Conservation (phyloP, 2,888 invertebrate genomes). For the Dynastes hyllus region DNA sequence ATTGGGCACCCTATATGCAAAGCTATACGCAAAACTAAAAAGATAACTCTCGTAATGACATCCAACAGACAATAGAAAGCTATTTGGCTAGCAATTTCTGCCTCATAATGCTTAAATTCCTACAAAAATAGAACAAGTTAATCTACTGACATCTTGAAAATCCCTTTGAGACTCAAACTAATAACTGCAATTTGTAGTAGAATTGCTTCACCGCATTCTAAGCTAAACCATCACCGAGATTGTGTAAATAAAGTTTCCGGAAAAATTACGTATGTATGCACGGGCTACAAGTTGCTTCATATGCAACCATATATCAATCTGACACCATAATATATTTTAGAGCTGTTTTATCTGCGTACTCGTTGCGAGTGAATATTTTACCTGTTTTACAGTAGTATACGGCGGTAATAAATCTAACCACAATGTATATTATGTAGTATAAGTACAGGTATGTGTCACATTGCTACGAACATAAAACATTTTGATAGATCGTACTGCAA, state of each 20-base stretch:
- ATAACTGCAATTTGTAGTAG: too few relatives aligned
- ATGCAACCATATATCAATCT: neutral
- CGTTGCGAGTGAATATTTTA: neutral
- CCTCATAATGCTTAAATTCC: too few relatives aligned
- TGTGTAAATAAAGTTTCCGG: slow-evolving; percentile 4
- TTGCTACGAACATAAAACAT: neutral
- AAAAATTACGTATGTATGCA: slow-evolving; percentile 10
- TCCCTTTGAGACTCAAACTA: too few relatives aligned
- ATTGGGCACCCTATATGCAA: too few relatives aligned
- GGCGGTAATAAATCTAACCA: neutral
- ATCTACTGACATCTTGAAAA: too few relatives aligned
- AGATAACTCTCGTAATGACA: too few relatives aligned
- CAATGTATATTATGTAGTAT: neutral
- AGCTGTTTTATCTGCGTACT: neutral
- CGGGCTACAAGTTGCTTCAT: neutral
- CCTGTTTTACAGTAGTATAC: neutral
- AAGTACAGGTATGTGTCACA: slow-evolving; percentile 1
- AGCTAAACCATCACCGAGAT: too few relatives aligned
- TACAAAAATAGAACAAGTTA: too few relatives aligned
- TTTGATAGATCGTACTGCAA: neutral
- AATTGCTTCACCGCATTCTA: too few relatives aligned
- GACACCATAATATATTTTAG: slow-evolving; percentile 2
- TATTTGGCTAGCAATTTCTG: too few relatives aligned
- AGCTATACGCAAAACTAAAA: too few relatives aligned
- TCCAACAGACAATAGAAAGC: too few relatives aligned